These are phyloP conservation scores for Tenualosa thibaudeaui DNA, from an alignment of 2,797 vertebrate species.

Conservation along the genomic window DNA sequence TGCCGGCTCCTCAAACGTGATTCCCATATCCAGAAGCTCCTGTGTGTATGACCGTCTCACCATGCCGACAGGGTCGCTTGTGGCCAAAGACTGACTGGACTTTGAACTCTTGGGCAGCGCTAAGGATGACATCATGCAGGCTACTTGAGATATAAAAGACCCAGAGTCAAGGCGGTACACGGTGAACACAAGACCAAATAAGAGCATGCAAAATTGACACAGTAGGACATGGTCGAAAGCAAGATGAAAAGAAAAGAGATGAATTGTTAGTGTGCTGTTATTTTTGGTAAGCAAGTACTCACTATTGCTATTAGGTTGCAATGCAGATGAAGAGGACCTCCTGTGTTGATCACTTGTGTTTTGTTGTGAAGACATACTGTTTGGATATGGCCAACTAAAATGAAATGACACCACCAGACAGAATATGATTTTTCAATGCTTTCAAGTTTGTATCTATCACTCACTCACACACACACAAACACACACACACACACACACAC, in stretches of 20 bases:
- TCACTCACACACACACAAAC: no score
- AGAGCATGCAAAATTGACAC: background rate
- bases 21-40: slow-evolving; percentile 67
- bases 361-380: slow-evolving; percentile 34
- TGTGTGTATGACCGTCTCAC: slow-evolving; percentile 66
- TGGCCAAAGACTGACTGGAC: slow-evolving; percentile 37
- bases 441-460: no score
- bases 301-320: slow-evolving; percentile 41
- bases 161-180: background rate
- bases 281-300: slow-evolving; percentile 25
- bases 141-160: slow-evolving; percentile 25
- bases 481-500: no score
- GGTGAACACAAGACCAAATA: background rate
- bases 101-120: slow-evolving; percentile 44
- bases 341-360: slow-evolving; percentile 39
- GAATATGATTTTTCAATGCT: background rate
- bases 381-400: slow-evolving; percentile 36
- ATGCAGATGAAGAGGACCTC: slow-evolving; percentile 32
- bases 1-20: slow-evolving; percentile 61
- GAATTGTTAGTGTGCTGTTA: background rate
- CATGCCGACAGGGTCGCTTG: slow-evolving; percentile 30
- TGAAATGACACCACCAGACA: background rate
- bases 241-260: background rate
- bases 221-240: no score
- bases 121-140: slow-evolving; percentile 16